Base-by-base conservation (phyloP, 2,888 invertebrate genomes). In the Chelonus formosanus region DNA sequence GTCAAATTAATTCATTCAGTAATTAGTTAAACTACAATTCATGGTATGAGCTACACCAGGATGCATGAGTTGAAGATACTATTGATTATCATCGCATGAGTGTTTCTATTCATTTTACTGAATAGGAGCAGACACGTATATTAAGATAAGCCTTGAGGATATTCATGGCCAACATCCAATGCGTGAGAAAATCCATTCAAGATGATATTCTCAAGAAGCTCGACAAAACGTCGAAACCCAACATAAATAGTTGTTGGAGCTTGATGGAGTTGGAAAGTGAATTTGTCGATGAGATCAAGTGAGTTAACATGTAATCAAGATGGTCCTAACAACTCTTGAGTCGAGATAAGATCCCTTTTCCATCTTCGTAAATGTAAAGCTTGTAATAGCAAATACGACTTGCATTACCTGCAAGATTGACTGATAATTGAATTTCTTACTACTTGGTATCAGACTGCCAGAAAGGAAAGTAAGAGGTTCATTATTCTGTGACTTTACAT, bases 121-220 rank as follows among this genome's bases (percentile, higher is more conserved):
- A 40, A 56, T 63, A 55, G 54, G 45, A 40, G 34, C 45, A 35
- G 55, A 48, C 54, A 45, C 20, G 54, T 36, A 54, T 62, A 47
- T 20, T 62, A 47, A 47, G 62, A 62, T 62, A 62, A 47, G 45
- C 63, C 43, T 10, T 52, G 36, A 31, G 36, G 47, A 56, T 40
- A 56, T 55, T 35, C 47, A 63, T 40, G 55, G 6, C 40, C 3
- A 40, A 40, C 59, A 59, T 59, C 36, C 40, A 40, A 40, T 40
- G 40, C 6, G 40, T 6, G 40, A 40, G 40, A 40, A 40, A 40
- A 5, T 40, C 40, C 3, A 40, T 40, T 40, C 40, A 40, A 40
- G 40, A 3, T 6, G 40, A 5, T 40, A 40, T 40, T 40, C 40
- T 40, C 40, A 40, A 40, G 40, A 40, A 40, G 40, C 40, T 40